phyloP scores from a whole-genome alignment of 2,888 invertebrate species.

The Ennomos erosarius region DNA sequence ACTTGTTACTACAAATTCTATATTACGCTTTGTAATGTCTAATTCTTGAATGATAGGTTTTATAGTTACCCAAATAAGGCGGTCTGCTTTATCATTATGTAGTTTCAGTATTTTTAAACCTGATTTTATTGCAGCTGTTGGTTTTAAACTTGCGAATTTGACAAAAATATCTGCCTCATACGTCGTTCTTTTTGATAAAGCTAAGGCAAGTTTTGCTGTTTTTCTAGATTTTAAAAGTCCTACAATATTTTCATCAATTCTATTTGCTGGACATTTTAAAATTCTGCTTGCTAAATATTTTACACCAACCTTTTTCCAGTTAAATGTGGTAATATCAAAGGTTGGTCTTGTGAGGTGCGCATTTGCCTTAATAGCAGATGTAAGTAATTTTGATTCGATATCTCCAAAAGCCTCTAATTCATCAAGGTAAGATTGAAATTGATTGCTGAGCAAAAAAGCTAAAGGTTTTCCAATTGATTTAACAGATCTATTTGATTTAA shows the following conservation, averaged over 20 bases:
- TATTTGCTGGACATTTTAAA: conserved; percentile 43
- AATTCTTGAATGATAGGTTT: conserved; percentile 48
- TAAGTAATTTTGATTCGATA: conserved; percentile 38
- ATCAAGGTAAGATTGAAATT: conserved; percentile 19
- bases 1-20: conserved; percentile 26
- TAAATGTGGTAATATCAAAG: conserved; percentile 46
- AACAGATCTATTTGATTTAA: conserved; percentile 9
- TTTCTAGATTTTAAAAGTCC: conserved; percentile 47
- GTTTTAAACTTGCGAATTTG: conserved; percentile 45
- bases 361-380: conserved; percentile 52
- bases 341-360: conserved; percentile 50
- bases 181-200: conserved; percentile 45
- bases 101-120: conserved; percentile 47
- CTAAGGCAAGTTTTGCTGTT: conserved; percentile 50
- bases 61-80: conserved; percentile 52
- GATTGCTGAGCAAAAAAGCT: conserved; percentile 31
- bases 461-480: conserved; percentile 24
- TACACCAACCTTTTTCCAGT: conserved; percentile 54
- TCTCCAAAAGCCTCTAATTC: conserved; percentile 30
- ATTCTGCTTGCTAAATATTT: conserved; percentile 57
- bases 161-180: conserved; percentile 41
- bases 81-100: conserved; percentile 37
- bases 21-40: conserved; percentile 37
- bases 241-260: conserved; percentile 41
- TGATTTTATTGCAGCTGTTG: conserved; percentile 49